Conservation (phyloP, 2,113 vertebrate species). For the Ictalurus punctatus region DNA sequence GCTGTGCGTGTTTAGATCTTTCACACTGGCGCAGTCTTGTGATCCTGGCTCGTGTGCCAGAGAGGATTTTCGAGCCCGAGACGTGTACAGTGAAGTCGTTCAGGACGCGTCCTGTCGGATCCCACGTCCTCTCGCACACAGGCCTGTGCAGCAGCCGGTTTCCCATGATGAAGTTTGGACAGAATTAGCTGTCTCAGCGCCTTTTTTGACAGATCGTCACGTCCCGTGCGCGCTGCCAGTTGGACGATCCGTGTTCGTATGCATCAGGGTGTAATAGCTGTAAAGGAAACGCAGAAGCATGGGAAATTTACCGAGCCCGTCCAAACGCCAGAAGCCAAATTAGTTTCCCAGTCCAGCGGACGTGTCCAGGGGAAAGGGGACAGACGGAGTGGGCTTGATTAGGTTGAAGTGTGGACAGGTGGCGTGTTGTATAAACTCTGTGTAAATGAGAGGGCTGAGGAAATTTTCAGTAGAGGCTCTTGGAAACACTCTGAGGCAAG, state of each 20-base stretch:
- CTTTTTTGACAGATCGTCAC: constrained; percentile 29
- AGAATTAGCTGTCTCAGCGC: constrained; percentile 14
- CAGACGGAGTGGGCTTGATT: constrained; percentile 19
- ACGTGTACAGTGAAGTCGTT: constrained; percentile 4
- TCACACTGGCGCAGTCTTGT: not conserved
- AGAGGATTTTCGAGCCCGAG: not conserved
- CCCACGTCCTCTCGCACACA: not conserved
- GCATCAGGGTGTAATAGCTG: not conserved
- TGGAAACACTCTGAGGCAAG: constrained; percentile 20
- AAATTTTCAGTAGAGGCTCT: constrained; percentile 38
- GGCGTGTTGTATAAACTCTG: constrained; percentile 44
- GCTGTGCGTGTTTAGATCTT: not conserved
- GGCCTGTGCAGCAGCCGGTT: not conserved
- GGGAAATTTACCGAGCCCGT: constrained; percentile 22
- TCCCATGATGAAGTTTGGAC: not conserved
- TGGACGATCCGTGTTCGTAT: not conserved
- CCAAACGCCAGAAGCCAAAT: constrained; percentile 28
- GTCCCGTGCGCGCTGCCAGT: not conserved
- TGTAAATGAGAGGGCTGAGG: constrained; percentile 42
- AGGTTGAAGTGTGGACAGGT: constrained; percentile 39
- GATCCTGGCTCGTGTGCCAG: not conserved
- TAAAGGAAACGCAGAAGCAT: constrained; percentile 25
- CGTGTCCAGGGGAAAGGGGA: constrained; percentile 22
- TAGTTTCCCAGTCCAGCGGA: constrained; percentile 14
- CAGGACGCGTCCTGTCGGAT: not conserved